Evolutionary conservation across 53 echinoderm and acorn worm species (phyloP).

Genomic region (Henricia sp.): DNA sequence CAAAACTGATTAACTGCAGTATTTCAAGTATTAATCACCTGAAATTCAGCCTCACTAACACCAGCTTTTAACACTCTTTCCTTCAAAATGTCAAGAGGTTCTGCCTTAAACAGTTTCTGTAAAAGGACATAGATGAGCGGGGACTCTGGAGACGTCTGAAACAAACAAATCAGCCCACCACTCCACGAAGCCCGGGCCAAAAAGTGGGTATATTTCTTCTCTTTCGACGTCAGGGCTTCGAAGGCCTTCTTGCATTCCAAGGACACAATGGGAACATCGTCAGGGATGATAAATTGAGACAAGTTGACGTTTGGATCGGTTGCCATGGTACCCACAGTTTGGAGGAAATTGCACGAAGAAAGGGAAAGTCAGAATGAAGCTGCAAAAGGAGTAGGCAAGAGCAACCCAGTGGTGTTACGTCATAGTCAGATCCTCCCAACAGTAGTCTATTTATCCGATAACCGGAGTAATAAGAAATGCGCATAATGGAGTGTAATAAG

Average conservation of each 20-base stretch:
- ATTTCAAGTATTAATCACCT: constrained; percentile 56
- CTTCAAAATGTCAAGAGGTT: constrained; percentile 61
- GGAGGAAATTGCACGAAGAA: background rate
- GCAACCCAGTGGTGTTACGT: background rate
- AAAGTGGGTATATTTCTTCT: constrained; percentile 94
- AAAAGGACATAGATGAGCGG: constrained; percentile 83
- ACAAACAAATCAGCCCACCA: constrained; percentile 85
- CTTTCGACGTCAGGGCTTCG: constrained; percentile 69
- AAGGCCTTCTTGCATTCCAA: constrained; percentile 88
- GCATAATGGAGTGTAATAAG: too few species aligned
- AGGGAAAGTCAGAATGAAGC: background rate
- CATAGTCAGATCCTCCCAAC: background rate
- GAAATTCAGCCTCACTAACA: constrained; percentile 64
- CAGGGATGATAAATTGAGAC: constrained; percentile 89
- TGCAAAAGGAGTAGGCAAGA: background rate
- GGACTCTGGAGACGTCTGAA: constrained; percentile 93
- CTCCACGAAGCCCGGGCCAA: constrained; percentile 82
- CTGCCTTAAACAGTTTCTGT: constrained; percentile 80
- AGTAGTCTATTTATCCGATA: too few species aligned
- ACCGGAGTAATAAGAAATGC: too few species aligned
- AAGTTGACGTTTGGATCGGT: constrained; percentile 14
- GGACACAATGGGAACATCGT: constrained; percentile 79
- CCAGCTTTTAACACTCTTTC: constrained; percentile 59
- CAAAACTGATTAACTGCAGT: too few species aligned
- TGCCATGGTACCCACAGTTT: constrained; percentile 17